Evolutionary conservation across 2,797 vertebrate species (phyloP), one percentile per base, ranked within the genome.

Genomic region (Crax fasciolata): DNA sequence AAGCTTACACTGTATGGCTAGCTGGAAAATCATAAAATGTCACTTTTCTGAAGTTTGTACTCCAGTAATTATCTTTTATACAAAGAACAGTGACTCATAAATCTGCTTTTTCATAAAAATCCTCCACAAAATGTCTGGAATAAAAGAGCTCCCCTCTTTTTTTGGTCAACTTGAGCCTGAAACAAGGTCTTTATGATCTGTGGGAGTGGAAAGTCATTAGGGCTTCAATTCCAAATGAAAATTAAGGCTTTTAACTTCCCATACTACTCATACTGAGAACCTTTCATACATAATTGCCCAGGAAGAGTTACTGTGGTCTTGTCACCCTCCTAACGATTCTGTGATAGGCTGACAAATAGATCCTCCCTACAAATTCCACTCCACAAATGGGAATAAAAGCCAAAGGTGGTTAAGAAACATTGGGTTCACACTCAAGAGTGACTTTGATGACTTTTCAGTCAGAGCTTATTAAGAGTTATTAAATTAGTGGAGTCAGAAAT

Each of bases 231-330:
- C 87, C 70, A 90, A 96, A 94, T 83, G 84, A 94, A 93, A 96
- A 96, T 90, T 71, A 94, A 91, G 76, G 82, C 85, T 93, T 94
- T 94, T 91, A 90, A 79, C 55, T 87, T 94, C 78, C 80, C 55
- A 48, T 81, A 81, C 84, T 85, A 90, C 70, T 95, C 66, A 96
- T 28, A 90, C 87, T 94, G 90, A 95, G 91, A 91, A 85, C 7
- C 87, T 80, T 94, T 97, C 96, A 95, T 80, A 93, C 21, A 70
- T 96, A 97, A 96, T 96, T 96, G 91, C 94, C 71, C 44, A 85
- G 87, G 78, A 97, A 97, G 88, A 96, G 83, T 96, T 95, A 94
- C 87, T 87, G 49, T 16, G 1, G 90, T 79, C 94, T 93, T 94
- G 94, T 95, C 92, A 95, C 74, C 71, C 85, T 95, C 65, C 94